Evolutionary conservation across 2,113 vertebrate species (phyloP), one percentile per base, ranked within the genome.

Genomic region (Lepisosteus osseus): DNA sequence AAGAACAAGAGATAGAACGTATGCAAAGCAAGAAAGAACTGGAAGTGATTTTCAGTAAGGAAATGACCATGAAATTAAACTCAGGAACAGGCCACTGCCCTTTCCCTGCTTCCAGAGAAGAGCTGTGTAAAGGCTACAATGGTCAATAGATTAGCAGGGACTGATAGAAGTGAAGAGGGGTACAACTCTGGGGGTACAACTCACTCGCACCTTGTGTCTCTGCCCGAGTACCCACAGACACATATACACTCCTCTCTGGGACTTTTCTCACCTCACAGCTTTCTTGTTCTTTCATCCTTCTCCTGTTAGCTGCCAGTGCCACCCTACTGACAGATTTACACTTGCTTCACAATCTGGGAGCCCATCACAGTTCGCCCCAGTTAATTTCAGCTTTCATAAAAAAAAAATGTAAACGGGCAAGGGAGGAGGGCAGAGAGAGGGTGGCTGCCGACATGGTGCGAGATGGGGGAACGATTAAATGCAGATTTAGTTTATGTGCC

Each of bases 351-450:
- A 87, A 81, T 78, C 87, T 86, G 72, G 80, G 74, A 91, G 90
- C 87, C 47, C 92, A 91, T 92, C 89, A 86, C 83, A 69, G 78
- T 89, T 86, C 89, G 86, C 74, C 86, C 87, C 85, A 82, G 86
- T 88, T 90, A 80, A 84, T 86, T 81, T 89, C 87, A 84, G 70
- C 41, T 79, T 70, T 76, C 85, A 91, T 80, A 79, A 91, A 91
- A 88, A 86, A 86, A 67, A 55, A 67, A 66, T 8, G 42, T 11
- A 41, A 3, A 9, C 57, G 61, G n/a, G 17, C 43, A 67, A n/a
- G 65, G 73, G 61, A 70, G 61, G 72, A 59, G n/a, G 47, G 44
- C 11, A 65, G 68, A 13, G 55, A 51, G 69, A n/a, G 61, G 17
- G 70, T 45, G 69, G 7, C 69, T 68, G 29, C 29, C 1, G 29